Conservation (phyloP, 2,888 invertebrate species). For the Callyntrura guangdongensis region DNA sequence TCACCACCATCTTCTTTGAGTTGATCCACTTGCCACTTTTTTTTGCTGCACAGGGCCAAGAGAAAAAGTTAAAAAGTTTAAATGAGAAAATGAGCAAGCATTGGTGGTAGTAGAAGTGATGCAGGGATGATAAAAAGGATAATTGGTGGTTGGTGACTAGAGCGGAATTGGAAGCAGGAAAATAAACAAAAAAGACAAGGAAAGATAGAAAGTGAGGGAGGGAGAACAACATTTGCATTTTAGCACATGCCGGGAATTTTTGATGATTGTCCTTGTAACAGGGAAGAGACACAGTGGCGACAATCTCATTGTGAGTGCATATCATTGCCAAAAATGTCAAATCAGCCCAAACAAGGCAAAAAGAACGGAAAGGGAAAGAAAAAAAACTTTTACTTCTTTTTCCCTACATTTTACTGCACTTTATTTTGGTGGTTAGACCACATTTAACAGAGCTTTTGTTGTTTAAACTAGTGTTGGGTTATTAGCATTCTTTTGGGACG, state of each 20-base stretch:
- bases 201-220: not conserved
- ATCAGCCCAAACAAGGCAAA: not conserved
- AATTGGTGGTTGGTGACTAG: conserved; percentile 16
- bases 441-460: not conserved
- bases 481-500: no score
- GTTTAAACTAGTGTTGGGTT: not conserved
- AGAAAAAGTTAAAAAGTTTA: conserved; percentile 14
- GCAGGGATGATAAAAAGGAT: no score
- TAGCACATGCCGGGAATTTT: conserved; percentile 40
- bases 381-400: not conserved
- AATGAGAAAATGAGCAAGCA: not conserved
- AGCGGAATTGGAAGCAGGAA: conserved; percentile 22
- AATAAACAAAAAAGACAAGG: conserved; percentile 43
- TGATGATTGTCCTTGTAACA: conserved; percentile 25
- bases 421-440: not conserved
- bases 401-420: not conserved
- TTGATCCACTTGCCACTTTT: conserved; percentile 18
- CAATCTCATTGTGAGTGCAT: conserved; percentile 3
- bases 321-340: not conserved
- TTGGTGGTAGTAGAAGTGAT: not conserved
- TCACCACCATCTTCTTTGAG: not conserved
- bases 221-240: conserved; percentile 45
- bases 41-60: not conserved
- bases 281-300: not conserved
- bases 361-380: not conserved